Base-by-base conservation (phyloP, 2,888 invertebrate genomes). In the Xanthia icteritia region DNA sequence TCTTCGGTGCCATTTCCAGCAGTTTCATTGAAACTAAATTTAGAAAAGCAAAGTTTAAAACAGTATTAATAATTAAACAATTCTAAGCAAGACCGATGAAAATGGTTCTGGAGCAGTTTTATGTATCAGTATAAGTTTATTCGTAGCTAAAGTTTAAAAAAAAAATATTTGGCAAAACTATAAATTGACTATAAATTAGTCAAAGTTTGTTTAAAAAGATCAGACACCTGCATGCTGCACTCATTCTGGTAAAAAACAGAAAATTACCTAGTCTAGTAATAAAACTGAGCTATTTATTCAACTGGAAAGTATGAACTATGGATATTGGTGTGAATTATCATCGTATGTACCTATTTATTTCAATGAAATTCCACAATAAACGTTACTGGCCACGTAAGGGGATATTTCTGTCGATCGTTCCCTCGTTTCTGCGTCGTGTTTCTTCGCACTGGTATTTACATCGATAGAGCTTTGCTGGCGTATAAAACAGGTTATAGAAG, bases 401-500 rank as follows among this genome's bases (percentile, higher is more conserved):
- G 95, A 93, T 96, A 96, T 96, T 96, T 96, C 93, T 89, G 95
- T 94, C 94, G 93, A 91, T 92, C 92, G 92, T 92, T 94, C 90
- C 89, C 90, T 89, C 89, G 92, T 89, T 91, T 93, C 96, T 96
- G 96, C 93, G 92, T 93, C 94, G 92, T 94, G 94, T 96, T 95
- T 91, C 92, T 95, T 95, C 95, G 91, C 96, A 88, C 93, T 89
- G 90, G 88, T 93, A 94, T 95, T 94, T 95, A 94, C 94, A 93
- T 93, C 92, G 89, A 91, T 91, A 92, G 89, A 92, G 91, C 91
- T 92, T 93, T 92, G 91, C 92, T 92, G 92, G 90, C 93, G 94
- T 97, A 97, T 97, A 97, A 96, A 97, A 97, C 96, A 94, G 96
- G 96, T 93, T 95, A 94, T 95, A 92, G 92, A 94, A 95, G 93